Evolutionary conservation across 2,888 invertebrate species (phyloP), one percentile per base, ranked within the genome.

Genomic region (Heliconius hortense): DNA sequence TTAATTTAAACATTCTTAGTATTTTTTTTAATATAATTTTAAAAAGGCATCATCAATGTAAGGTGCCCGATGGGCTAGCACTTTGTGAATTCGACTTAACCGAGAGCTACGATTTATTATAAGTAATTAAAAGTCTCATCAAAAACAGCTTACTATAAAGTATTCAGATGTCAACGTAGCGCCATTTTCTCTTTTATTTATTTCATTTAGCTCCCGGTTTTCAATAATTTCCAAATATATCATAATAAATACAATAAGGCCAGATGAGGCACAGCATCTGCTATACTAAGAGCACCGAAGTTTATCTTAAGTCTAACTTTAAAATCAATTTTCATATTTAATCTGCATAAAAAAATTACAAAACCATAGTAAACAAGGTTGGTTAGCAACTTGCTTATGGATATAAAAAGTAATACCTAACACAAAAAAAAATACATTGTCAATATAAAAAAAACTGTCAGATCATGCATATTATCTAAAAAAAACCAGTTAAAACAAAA

Each of bases 31-130:
- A 3, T 35, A n/a, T 48, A 26, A n/a, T 43, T 64, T 69, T 68
- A 62, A 15, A 68, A 79, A 81, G 80, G 79, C 79, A 79, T 76
- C 60, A 35, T 66, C 31, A 48, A 39, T 80, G 81, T 86, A 88
- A 88, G 87, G 85, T 79, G 82, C 88, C 86, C 84, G 73, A 13
- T 70, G 87, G 87, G 84, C 72, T 84, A 87, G 89, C 90, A 90
- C 90, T 89, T 90, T 82, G 90, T 90, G 89, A 80, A 81, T 80
- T 79, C 75, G 79, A 39, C 4, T 26, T 39, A 76, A 71, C 75
- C 73, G 77, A 77, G 78, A 79, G 71, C 71, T 60, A 60, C 11
- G 2, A 15, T 39, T 8, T 4, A 39, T 24, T 8, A 24, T 18
- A 18, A 8, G 39, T 31, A 39, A 35, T 10, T 24, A 39, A 66